Base-by-base conservation (phyloP, 2,113 vertebrate genomes). In the Pontoporia blainvillei region DNA sequence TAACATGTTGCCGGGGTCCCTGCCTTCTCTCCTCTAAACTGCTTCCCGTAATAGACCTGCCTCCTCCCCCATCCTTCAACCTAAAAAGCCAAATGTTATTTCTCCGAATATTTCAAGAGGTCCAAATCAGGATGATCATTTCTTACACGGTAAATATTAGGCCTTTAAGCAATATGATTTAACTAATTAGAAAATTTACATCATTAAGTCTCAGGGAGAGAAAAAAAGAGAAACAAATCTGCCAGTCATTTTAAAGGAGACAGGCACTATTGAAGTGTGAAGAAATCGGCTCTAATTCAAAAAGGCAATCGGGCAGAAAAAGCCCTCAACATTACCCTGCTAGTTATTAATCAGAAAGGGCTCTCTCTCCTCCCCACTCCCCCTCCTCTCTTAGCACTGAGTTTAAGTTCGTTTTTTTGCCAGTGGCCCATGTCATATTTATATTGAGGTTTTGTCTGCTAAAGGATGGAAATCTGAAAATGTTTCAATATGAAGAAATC, bases 171-270 rank as follows among this genome's bases (percentile, higher is more conserved):
- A 97, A 99, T 98, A 98, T 98, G 99, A 99, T 99, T 99, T 99
- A 98, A 98, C 99, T 99, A 99, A 99, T 99, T 99, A 99, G 99
- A 98, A 99, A 99, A 99, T 99, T 99, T 99, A 99, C 99, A 99
- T 99, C 99, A 99, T 99, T 99, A 99, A 98, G 99, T 99, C 98
- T 98, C 98, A 97, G 98, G 98, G 98, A 98, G 97, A 97, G 98
- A 93, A 93, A 93, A 98, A 98, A 98, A 98, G 96, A 97, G 98
- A 98, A 98, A 98, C 98, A 98, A 98, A 99, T 98, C 98, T 99
- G 99, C 99, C 99, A 99, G 98, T 99, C 99, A 99, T 99, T 99
- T 99, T 99, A 99, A 99, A 99, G 99, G 99, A 99, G 99, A 99
- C 99, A 99, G 98, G 98, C 99, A 98, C 98, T 98, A 99, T 98